Evolutionary conservation across 1,140 invertebrate genomes (phyloP).

Genomic region (Drosophila athabasca): DNA sequence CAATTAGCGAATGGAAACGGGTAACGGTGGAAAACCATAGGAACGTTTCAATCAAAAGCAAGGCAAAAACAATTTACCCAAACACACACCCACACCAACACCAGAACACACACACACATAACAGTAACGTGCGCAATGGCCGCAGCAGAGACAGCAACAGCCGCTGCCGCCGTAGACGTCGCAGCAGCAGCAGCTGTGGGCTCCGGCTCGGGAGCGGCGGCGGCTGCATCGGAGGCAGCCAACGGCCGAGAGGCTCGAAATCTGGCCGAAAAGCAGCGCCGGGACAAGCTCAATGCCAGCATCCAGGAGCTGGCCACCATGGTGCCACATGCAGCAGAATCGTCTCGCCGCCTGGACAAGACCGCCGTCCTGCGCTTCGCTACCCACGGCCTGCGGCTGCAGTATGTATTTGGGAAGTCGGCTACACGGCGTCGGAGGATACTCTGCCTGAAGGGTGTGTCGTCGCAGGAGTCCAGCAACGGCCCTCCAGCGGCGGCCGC

Average conservation of each 20-base stretch:
- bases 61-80: not conserved
- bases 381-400: constrained; percentile 88
- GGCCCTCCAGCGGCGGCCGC: not conserved
- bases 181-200: constrained; percentile 15
- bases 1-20: constrained; percentile 42
- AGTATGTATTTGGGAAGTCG: constrained; percentile 81
- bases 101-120: constrained; percentile 5
- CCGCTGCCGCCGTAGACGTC: constrained; percentile 16
- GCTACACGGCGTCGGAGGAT: constrained; percentile 41
- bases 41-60: constrained; percentile 31
- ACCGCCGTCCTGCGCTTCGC: constrained; percentile 94
- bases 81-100: too few species aligned
- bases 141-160: constrained; percentile 53
- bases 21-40: constrained; percentile 29
- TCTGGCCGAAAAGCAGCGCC: constrained; percentile 93
- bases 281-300: constrained; percentile 94
- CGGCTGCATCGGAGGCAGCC: constrained; percentile 40
- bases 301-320: constrained; percentile 92
- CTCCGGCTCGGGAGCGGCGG: constrained; percentile 15
- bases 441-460: constrained; percentile 34
- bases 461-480: not conserved
- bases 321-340: constrained; percentile 91
- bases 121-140: constrained; percentile 50
- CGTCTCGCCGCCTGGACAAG: constrained; percentile 93
- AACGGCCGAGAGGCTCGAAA: constrained; percentile 91